Base-by-base conservation (phyloP, 2,113 vertebrate species). In the Gymnorhina tibicen region DNA sequence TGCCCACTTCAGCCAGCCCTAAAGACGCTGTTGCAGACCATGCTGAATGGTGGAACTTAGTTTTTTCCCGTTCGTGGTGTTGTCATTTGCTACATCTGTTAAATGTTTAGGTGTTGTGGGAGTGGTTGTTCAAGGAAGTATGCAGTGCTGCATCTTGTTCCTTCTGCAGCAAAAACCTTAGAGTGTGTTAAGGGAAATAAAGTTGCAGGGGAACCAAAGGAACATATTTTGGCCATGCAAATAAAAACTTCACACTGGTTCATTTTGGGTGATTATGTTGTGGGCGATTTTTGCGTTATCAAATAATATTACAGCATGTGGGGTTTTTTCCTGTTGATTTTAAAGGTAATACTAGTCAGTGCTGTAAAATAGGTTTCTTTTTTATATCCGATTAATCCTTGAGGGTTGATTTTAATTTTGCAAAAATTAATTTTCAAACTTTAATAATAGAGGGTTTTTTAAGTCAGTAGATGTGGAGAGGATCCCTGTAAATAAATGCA, bases 171-270 rank as follows among this genome's bases (percentile, higher is more conserved):
- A 89, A 69, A 95, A 95, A 77, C 91, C 70, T 96, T 91, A 70
- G 63, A 85, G 89, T 10, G 67, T 85, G 70, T 93, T 78, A 89
- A 95, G 91, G 88, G 83, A 94, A 87, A 72, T 87, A 83, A 96
- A 94, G 73, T 95, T 97, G 97, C 97, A 97, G 75, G 83, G 97
- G 97, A 96, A 97, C 95, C 76, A 91, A 80, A 93, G 95, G 88
- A 94, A 82, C 94, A 84, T 91, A 91, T 79, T 93, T 96, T 97
- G 97, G 98, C 98, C 98, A 97, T 98, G 98, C 98, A 98, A 98
- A 98, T 98, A 98, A 98, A 98, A 98, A 98, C 97, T 97, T 95
- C 93, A 94, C 94, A 95, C 95, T 97, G 87, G 88, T 96, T 96
- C 91, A 84, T 74, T 95, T 94, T 78, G 96, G 85, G 91, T 95